Base-by-base conservation (phyloP, 2,797 vertebrate species). In the Hydrophis major region DNA sequence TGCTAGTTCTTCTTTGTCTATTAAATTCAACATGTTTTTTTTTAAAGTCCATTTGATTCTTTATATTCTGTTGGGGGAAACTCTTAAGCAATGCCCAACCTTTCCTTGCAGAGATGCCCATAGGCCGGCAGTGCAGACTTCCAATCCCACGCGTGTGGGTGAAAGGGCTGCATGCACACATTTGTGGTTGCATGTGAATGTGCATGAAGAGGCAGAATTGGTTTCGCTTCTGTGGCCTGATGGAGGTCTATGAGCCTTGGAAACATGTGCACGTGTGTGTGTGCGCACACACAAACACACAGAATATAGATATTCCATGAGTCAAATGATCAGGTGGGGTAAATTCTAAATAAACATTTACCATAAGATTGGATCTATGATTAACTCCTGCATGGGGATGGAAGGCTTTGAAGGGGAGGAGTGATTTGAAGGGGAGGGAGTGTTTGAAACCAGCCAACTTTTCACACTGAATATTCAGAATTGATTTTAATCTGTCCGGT, bases 401-500 rank as follows among this genome's bases (percentile, higher is more conserved):
- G 25, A 32, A 60, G 50, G 13, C 28, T 10, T 66, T 83, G 50
- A 53, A 53, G 1, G 50, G 50, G 50, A 53, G 50, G 50, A 7
- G 25, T 4, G 37, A 61, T 16, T 27, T 16, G 20, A 59, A 61
- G 11, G 27, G 16, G 16, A 18, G n/a, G 66, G 66, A 14, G 63
- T 66, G n/a, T 42, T 61, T n/a, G 27, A 8, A 28, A 4, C 13
- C 42, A 37, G 47, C 59, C 5, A 4, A 93, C 88, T 50, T 89
- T 74, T 93, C 88, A 89, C 55, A 7, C 61, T 92, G 87, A 60
- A 74, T 90, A 83, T 50, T 87, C 93, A 89, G 69, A 86, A 60
- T 89, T 42, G 25, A 28, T 32, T n/a, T 57, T 25, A 32, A 59
- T 78, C 55, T 78, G 25, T 59, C 55, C 12, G 13, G 37, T 60